Evolutionary conservation across 1,140 invertebrate species (phyloP).

Genomic region (Helicorthomorpha holstii): DNA sequence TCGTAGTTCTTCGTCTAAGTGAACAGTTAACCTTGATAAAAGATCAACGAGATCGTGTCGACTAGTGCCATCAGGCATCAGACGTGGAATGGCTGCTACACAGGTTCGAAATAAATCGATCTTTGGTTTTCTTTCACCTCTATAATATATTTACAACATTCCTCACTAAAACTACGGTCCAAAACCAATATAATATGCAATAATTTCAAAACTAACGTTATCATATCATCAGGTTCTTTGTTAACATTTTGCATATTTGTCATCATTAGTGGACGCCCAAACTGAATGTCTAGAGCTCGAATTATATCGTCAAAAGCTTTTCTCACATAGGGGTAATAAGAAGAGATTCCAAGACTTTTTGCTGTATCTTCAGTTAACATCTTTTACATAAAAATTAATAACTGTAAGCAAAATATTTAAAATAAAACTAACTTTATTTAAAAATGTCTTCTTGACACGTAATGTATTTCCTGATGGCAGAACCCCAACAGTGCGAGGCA

Average conservation of each 20-base stretch:
- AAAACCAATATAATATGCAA: background rate
- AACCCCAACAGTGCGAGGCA: constrained; percentile 86
- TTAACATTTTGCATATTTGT: constrained; percentile 90
- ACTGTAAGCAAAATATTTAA: background rate
- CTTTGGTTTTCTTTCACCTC: constrained; percentile 88
- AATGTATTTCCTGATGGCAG: constrained; percentile 88
- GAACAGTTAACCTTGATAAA: constrained; percentile 70
- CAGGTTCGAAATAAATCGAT: constrained; percentile 96
- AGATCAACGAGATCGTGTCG: constrained; percentile 84
- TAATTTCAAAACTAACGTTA: constrained; percentile 37
- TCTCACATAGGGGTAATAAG: constrained; percentile 88
- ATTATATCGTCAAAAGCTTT: constrained; percentile 93
- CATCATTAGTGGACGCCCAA: constrained; percentile 86
- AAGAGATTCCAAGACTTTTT: constrained; percentile 83
- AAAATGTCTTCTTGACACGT: constrained; percentile 85
- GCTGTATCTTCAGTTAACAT: constrained; percentile 91
- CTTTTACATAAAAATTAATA: constrained; percentile 21
- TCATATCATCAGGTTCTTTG: constrained; percentile 89
- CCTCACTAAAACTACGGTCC: background rate
- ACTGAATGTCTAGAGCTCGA: constrained; percentile 84
- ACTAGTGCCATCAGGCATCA: constrained; percentile 95
- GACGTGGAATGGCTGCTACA: constrained; percentile 89
- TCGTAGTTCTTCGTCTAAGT: constrained; percentile 41
- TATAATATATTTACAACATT: constrained; percentile 11
- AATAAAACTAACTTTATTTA: constrained; percentile 49